Conservation (phyloP, 2,113 vertebrate species). For the Channa maculata region DNA sequence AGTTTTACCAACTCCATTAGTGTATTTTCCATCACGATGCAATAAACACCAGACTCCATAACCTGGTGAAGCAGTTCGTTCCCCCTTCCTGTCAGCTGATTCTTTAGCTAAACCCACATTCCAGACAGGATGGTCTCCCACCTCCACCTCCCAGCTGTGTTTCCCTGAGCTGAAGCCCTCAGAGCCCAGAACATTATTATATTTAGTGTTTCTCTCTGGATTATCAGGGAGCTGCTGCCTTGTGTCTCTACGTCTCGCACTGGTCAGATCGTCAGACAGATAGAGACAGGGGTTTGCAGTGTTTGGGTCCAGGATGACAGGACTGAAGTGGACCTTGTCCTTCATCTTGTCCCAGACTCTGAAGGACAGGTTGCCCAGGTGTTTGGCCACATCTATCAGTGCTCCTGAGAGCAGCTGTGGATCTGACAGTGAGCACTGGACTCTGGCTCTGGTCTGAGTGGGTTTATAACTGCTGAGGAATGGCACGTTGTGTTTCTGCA, state of each 20-base stretch:
- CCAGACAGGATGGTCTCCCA: no score
- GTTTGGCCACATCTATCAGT: no score
- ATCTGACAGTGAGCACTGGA: conserved; percentile 37
- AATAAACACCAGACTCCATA: conserved; percentile 28
- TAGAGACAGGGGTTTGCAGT: neutral
- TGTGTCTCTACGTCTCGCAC: neutral
- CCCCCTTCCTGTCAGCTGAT: no score
- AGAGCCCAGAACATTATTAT: no score
- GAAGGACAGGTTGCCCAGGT: conserved; percentile 61
- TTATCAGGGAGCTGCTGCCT: conserved; percentile 15
- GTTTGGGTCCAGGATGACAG: conserved; percentile 71
- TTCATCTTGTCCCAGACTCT: conserved; percentile 63
- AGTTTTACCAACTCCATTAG: neutral
- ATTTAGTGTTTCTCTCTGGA: no score
- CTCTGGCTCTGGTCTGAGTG: conserved; percentile 47
- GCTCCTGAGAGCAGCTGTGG: conserved; percentile 32
- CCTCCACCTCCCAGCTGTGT: no score
- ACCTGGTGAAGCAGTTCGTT: neutral
- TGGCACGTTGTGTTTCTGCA: conserved; percentile 29
- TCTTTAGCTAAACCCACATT: no score
- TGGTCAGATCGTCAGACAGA: conserved; percentile 64
- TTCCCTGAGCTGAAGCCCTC: no score
- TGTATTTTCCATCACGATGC: rapidly evolving
- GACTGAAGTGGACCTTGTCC: conserved; percentile 42
- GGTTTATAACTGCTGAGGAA: conserved; percentile 53